Percentiles rank a stretch among this genome's conserved stretches.
These are phyloP conservation scores for Leptestheria dahalacensis DNA, from an alignment of 1,140 invertebrate species.

Conservation along the genomic window DNA sequence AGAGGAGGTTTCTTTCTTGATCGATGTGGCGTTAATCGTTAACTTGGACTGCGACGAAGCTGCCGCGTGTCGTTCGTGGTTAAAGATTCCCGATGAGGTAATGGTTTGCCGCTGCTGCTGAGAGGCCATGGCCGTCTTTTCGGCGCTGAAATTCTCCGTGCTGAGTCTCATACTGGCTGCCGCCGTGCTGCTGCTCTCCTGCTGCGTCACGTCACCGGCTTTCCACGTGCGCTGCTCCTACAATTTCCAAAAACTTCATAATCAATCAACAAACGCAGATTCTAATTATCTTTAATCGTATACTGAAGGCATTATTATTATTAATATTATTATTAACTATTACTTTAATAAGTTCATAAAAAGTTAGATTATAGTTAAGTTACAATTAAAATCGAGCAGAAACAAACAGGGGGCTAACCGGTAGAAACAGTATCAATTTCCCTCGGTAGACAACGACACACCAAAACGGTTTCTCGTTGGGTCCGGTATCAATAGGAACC, in stretches of 20 bases:
- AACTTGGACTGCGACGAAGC: slow-evolving; percentile 55
- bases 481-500: not conserved
- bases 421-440: not conserved
- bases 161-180: slow-evolving; percentile 59
- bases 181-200: slow-evolving; percentile 64
- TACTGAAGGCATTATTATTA: too few relatives aligned
- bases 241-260: too few relatives aligned
- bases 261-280: too few relatives aligned
- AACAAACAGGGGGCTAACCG: not conserved
- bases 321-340: too few relatives aligned
- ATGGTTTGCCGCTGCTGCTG: slow-evolving; percentile 69
- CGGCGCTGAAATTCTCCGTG: slow-evolving; percentile 65
- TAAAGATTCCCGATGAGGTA: slow-evolving; percentile 56
- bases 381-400: too few relatives aligned
- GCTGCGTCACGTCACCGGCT: slow-evolving; percentile 61
- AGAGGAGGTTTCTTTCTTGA: slow-evolving; percentile 42
- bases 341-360: too few relatives aligned
- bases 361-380: too few relatives aligned
- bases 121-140: slow-evolving; percentile 66
- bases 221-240: slow-evolving; percentile 43
- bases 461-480: not conserved
- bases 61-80: slow-evolving; percentile 54
- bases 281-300: too few relatives aligned
- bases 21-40: slow-evolving; percentile 56
- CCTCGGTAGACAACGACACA: not conserved